Percentiles rank a stretch among this genome's conserved stretches.
phyloP scores from a whole-genome alignment of 2,888 invertebrate genomes.

The Crocallis elinguaria region DNA sequence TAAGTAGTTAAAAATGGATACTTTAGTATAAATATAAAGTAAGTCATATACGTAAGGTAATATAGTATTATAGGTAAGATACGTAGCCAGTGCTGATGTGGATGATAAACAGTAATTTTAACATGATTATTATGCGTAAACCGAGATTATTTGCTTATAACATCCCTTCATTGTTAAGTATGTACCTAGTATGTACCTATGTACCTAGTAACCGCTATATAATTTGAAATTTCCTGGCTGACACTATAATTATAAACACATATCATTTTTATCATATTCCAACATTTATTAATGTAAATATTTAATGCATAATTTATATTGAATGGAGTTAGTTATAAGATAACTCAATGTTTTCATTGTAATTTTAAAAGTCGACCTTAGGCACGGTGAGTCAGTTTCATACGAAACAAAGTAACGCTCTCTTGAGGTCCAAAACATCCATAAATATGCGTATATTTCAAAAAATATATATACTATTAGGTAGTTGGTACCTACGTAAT shows the following conservation, averaged over 20 bases:
- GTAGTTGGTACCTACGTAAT: no score
- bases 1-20: no score
- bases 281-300: slow-evolving; percentile 4
- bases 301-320: slow-evolving; percentile 8
- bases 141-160: no score
- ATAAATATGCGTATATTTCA: slow-evolving; percentile 25
- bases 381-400: slow-evolving; percentile 21
- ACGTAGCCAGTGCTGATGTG: no score
- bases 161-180: no score
- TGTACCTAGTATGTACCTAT: no score
- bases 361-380: slow-evolving; percentile 31
- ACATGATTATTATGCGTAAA: no score
- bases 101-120: no score
- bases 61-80: no score
- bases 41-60: no score
- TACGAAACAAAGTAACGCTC: slow-evolving; percentile 9
- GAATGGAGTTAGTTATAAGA: slow-evolving; percentile 17
- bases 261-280: neutral
- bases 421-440: slow-evolving; percentile 38
- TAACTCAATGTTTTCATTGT: slow-evolving; percentile 21
- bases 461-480: slow-evolving; percentile 7
- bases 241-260: neutral
- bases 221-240: slow-evolving; percentile 3
- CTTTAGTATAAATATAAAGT: no score
- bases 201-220: neutral